Base-by-base conservation (phyloP, 2,797 vertebrate species). In the Gorsachius magnificus region DNA sequence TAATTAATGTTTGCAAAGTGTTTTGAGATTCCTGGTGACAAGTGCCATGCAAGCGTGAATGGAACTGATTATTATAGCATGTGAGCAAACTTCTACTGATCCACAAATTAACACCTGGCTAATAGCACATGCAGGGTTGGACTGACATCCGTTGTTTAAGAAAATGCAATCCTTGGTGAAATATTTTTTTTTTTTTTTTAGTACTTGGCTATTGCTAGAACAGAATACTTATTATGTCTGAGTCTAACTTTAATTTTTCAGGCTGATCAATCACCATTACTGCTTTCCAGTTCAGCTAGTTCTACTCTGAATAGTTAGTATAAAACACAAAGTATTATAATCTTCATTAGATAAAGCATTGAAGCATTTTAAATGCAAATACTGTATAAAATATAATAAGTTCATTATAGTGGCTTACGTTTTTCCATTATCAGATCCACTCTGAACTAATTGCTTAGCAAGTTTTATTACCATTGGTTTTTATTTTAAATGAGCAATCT, bases 41-140 rank as follows among this genome's bases (percentile, higher is more conserved):
- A 87, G 87, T 87, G 83, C 90, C 83, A 61, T 6, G 41, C 86
- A 71, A 89, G 91, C 38, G 2, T 94, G 90, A 95, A 80, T 92
- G 71, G 57, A 95, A 22, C 70, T 95, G 86, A 89, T 96, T 77
- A 94, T 92, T 78, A 72, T 16, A 94, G 75, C 86, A 61, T 68
- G 74, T 81, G 87, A 96, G 89, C 87, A 91, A 93, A 89, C 78
- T 83, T 85, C 63, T 74, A 51, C 90, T 66, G 86, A 85, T 93
- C 93, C 93, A 68, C 92, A 94, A 48, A 83, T 95, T 90, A 96
- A 86, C 93, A 96, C 90, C 94, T 96, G 94, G 90, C 92, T 96
- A 69, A 96, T 89, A 38, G 89, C 82, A 89, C 89, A 71, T 10
- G 78, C 75, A 51, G 91, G 21, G 72, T 57, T 91, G 84, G 71